Percentiles rank a stretch among this genome's conserved stretches.
These are phyloP conservation scores for Aphidius colemani DNA, from an alignment of 2,888 invertebrate species.

Conservation along the genomic window DNA sequence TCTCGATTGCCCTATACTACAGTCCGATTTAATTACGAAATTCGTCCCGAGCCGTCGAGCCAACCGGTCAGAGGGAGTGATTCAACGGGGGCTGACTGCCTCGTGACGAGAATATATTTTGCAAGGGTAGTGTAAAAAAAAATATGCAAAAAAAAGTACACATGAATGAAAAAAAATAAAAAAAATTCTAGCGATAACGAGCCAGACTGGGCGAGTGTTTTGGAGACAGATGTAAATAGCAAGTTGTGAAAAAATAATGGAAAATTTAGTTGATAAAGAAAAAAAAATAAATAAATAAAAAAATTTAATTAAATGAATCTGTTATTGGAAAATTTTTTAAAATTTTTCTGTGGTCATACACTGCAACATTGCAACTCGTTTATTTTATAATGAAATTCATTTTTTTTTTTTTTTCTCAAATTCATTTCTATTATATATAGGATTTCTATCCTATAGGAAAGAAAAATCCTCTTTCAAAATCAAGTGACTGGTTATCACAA, in stretches of 20 bases:
- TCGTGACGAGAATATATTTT: conserved; percentile 20
- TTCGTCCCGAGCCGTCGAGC: conserved; percentile 15
- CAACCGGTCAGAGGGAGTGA: conserved; percentile 9
- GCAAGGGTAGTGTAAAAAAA: conserved; percentile 14
- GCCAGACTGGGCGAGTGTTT: conserved; percentile 13
- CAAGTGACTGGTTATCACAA: too few relatives aligned
- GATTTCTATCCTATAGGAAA: too few relatives aligned
- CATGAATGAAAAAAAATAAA: conserved; percentile 25
- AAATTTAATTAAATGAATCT: not conserved
- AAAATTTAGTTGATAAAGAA: not conserved
- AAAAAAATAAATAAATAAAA: not conserved
- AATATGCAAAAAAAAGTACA: conserved; percentile 28
- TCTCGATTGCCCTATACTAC: not conserved
- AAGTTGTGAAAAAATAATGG: not conserved
- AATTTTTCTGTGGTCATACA: too few relatives aligned
- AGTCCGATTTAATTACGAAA: conserved; percentile 30
- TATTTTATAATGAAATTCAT: too few relatives aligned
- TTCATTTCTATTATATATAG: too few relatives aligned
- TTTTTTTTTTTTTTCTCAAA: too few relatives aligned
- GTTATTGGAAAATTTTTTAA: not conserved
- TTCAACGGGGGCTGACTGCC: conserved; percentile 15
- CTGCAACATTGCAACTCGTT: too few relatives aligned
- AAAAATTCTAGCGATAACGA: conserved; percentile 15
- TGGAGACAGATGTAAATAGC: conserved; percentile 21
- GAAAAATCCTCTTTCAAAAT: too few relatives aligned